Base-by-base conservation (phyloP, 2,888 invertebrate genomes). In the Macaria liturata region DNA sequence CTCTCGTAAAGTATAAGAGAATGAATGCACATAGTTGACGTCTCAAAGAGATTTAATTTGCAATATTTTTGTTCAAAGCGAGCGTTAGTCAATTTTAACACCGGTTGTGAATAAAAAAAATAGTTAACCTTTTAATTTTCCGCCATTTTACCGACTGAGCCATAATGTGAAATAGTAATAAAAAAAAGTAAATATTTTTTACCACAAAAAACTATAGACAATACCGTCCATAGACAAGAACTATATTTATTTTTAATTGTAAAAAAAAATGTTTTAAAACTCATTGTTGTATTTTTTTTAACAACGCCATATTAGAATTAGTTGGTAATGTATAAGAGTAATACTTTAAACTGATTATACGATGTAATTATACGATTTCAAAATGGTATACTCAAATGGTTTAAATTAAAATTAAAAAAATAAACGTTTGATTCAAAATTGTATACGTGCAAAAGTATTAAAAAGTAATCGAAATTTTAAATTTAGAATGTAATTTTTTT, bases 211-310 rank as follows among this genome's bases (percentile, higher is more conserved):
- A 71, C 63, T 66, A 70, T 81, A 83, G 83, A 78, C 75, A 81
- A 84, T 78, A 90, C 91, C 91, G 91, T 91, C 91, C 91, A 89
- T 82, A 86, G 82, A 84, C 80, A 83, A 78, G 76, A 78, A 78
- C 76, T 86, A 54, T 55, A 88, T 88, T 90, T 89, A 89, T 88
- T 89, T 91, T 85, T 74, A 74, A 67, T 78, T 70, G 68, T 72
- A 74, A 69, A 70, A 54, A 64, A 65, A 70, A 70, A 70, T 72
- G 69, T 69, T 74, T 69, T 63, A 66, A 62, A 62, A 86, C 83
- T 83, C 83, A 83, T 77, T 77, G 74, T 84, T 81, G 72, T 76
- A 75, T 75, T 76, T 73, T 69, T 72, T 72, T 72, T 69, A 71
- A 69, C 74, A 69, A 72, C 75, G 91, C 91, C 91, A 91, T 91